A percentile compares a stretch with the other conserved stretches of the same genome.
These are phyloP conservation scores for Leucophenga maculata DNA, from an alignment of 2,888 invertebrate genomes.

Conservation along the genomic window DNA sequence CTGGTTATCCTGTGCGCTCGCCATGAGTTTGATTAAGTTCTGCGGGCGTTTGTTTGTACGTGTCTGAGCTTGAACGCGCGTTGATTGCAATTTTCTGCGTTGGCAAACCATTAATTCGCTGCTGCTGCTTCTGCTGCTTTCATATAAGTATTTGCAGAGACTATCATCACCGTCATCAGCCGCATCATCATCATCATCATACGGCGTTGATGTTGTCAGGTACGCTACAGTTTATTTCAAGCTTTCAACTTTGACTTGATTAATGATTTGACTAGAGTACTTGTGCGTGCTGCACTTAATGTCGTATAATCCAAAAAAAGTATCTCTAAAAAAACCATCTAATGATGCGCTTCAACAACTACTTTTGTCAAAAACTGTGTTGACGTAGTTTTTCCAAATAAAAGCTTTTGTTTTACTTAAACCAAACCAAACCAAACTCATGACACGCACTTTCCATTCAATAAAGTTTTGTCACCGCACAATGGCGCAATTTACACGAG, in stretches of 20 bases:
- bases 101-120: conserved; percentile 23
- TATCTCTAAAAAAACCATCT: neutral
- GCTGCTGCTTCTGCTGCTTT: neutral
- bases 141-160: too few species aligned
- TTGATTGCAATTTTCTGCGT: conserved; percentile 26
- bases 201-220: neutral
- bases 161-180: too few species aligned
- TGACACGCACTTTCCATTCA: conserved; percentile 58
- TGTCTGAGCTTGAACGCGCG: conserved; percentile 5
- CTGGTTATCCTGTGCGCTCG: neutral
- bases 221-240: neutral
- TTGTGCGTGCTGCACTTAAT: conserved; percentile 17
- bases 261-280: conserved; percentile 1
- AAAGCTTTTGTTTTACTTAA: conserved; percentile 18
- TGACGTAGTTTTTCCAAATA: conserved; percentile 11
- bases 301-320: neutral
- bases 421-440: conserved; percentile 26
- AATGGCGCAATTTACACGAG: conserved; percentile 57
- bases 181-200: neutral
- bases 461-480: conserved; percentile 51
- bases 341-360: conserved; percentile 4
- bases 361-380: conserved; percentile 1
- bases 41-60: conserved; percentile 19
- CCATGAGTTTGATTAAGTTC: conserved; percentile 23
- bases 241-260: conserved; percentile 5